Conservation (phyloP, 2,797 vertebrate genomes). For the Bryconaethiops microstoma region DNA sequence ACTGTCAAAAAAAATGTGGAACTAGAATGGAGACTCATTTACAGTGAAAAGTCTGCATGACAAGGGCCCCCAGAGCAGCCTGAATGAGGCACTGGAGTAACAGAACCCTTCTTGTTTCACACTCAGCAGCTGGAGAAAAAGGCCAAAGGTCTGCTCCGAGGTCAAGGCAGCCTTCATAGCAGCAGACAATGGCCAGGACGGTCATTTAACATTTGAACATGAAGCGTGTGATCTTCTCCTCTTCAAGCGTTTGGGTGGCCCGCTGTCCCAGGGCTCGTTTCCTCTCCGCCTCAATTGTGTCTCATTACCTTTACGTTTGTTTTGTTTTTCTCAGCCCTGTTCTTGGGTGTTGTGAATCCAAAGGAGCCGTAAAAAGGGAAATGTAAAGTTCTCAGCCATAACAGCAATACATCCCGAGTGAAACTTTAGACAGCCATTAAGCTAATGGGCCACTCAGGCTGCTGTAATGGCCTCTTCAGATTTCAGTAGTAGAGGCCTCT, state of each 20-base stretch:
- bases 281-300: slow-evolving; percentile 47
- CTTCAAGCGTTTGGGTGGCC: slow-evolving; percentile 32
- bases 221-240: slow-evolving; percentile 24
- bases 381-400: slow-evolving; percentile 79
- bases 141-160: slow-evolving; percentile 71
- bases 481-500: slow-evolving; percentile 56
- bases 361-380: slow-evolving; percentile 79
- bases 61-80: slow-evolving; percentile 2
- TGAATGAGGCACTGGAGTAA: slow-evolving; percentile 31
- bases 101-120: slow-evolving; percentile 56
- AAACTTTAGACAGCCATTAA: slow-evolving; percentile 83
- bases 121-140: slow-evolving; percentile 65
- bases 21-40: neutral
- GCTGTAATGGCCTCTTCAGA: slow-evolving; percentile 62
- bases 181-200: slow-evolving; percentile 58
- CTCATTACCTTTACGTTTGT: slow-evolving; percentile 69
- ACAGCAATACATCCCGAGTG: slow-evolving; percentile 78
- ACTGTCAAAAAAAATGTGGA: neutral
- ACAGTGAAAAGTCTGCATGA: slow-evolving; percentile 8
- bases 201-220: slow-evolving; percentile 47
- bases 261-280: slow-evolving; percentile 29
- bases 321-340: slow-evolving; percentile 68
- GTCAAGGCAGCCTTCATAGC: slow-evolving; percentile 65
- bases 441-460: slow-evolving; percentile 80
- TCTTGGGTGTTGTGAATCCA: slow-evolving; percentile 74